Conservation (phyloP, 92 coral and sea anemone genomes). For the Bergia puertoricense region DNA sequence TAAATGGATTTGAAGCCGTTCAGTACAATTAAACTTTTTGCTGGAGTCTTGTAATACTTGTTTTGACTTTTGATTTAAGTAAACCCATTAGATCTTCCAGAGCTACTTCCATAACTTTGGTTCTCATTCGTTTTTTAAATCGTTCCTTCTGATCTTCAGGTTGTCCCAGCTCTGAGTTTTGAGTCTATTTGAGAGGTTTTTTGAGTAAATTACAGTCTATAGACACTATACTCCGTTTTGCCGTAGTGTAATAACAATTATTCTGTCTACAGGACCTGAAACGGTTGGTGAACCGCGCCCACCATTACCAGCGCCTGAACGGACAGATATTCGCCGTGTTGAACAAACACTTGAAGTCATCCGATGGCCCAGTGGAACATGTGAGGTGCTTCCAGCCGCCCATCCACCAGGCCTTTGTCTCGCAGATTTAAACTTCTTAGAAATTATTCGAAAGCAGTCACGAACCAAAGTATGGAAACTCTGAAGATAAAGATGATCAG, state of each 20-base stretch:
- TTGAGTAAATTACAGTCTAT: too few species aligned
- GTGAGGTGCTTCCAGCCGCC: conserved; percentile 99
- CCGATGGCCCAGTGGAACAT: conserved; percentile 95
- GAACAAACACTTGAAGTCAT: conserved; percentile 92
- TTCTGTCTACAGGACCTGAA: conserved; percentile 76
- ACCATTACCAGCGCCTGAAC: conserved; percentile 82
- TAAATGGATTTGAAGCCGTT: too few species aligned
- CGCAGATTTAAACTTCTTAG: conserved; percentile 62
- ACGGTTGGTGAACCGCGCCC: conserved; percentile 90
- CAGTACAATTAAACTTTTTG: too few species aligned
- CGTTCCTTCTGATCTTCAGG: too few species aligned
- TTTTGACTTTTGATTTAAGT: too few species aligned
- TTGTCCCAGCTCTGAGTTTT: too few species aligned
- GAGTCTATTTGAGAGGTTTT: too few species aligned
- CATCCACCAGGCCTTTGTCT: conserved; percentile 89
- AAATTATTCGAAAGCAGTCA: not conserved
- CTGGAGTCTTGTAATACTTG: too few species aligned
- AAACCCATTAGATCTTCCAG: too few species aligned
- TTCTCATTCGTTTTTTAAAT: too few species aligned
- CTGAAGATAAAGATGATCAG: not conserved
- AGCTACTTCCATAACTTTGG: too few species aligned
- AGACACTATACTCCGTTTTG: too few species aligned
- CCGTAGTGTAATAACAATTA: not conserved
- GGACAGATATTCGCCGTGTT: conserved; percentile 89
- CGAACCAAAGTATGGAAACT: not conserved